Evolutionary conservation across 2,888 invertebrate genomes (phyloP), one percentile per base, ranked within the genome.

Genomic region (Onthophagus sagittarius): DNA sequence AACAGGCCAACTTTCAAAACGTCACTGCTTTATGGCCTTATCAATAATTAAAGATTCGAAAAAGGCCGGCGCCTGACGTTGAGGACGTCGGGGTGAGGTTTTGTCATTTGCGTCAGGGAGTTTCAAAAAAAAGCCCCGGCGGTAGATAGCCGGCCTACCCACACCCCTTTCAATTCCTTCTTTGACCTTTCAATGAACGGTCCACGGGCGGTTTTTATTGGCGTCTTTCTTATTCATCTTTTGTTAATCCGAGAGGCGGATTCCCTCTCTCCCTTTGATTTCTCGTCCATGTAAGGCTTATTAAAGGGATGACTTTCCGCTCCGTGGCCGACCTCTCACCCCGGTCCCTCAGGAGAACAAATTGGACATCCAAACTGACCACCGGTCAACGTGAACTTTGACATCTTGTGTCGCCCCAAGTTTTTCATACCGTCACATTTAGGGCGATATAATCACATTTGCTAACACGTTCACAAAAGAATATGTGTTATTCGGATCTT

Each of bases 11-110:
- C 73, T 77, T 77, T 77, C 75, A 75, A 75, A 76, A 77, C 77
- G 77, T 77, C 77, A 77, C 77, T 76, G 78, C 78, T 78, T 78
- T 78, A 77, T 77, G 78, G 75, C 74, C 74, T 72, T 76, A 74
- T 78, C 77, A 78, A 78, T 78, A 78, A 78, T 78, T 78, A 78
- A 78, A 71, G 71, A 63, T 70, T 73, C 70, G 72, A 62, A 69
- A 72, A 72, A 69, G 69, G 69, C 62, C 64, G 64, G 39, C 64
- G 65, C 53, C 65, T 53, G 73, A 65, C 23, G 64, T 73, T 31
- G 15, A 32, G 67, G 15, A 67, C 64, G 23, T 23, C 64, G 15
- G 39, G 31, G 67, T 23, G 67, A 70, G 73, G 73, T 73, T 73
- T 73, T 73, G 73, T 73, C 73, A 71, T 65, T 70, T 67, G 67